phyloP scores from a whole-genome alignment of 2,113 vertebrate genomes.

The Panurus biarmicus region DNA sequence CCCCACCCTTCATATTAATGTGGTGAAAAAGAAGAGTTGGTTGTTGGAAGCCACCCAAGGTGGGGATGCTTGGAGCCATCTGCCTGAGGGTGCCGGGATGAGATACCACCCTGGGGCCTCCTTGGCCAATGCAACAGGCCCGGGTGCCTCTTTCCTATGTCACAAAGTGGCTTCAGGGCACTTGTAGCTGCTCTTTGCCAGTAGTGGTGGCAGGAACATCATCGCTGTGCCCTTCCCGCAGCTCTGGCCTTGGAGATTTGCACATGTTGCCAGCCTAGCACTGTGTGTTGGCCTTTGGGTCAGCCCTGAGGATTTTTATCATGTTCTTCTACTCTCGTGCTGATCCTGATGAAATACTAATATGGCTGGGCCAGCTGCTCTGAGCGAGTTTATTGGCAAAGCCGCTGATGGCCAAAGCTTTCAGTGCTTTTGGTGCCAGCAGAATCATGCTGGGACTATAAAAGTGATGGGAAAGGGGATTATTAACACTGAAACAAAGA shows the following conservation, averaged over 20 bases:
- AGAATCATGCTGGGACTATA: not conserved
- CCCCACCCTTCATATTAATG: accelerated
- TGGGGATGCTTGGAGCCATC: not conserved
- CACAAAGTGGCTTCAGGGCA: not conserved
- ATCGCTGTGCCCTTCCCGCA: accelerated
- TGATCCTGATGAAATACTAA: not conserved
- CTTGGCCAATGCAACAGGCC: not conserved
- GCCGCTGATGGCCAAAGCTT: not conserved
- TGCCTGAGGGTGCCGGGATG: not conserved
- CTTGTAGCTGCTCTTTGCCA: accelerated
- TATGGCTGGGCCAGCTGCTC: not conserved
- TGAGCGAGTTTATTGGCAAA: not conserved
- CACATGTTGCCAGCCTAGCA: not conserved
- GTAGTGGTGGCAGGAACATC: not conserved
- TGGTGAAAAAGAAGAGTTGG: not conserved
- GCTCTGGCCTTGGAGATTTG: not conserved
- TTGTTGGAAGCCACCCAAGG: accelerated
- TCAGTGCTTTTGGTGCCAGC: not conserved
- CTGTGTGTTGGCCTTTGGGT: not conserved
- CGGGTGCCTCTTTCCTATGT: not conserved
- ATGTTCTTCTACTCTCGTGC: not conserved
- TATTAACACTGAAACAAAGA: not conserved
- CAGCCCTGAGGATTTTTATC: not conserved
- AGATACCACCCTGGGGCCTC: not conserved
- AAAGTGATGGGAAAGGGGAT: not conserved